Evolutionary conservation across 2,888 invertebrate species (phyloP), one percentile per base, ranked within the genome.

Genomic region (Silvanus unidentatus): DNA sequence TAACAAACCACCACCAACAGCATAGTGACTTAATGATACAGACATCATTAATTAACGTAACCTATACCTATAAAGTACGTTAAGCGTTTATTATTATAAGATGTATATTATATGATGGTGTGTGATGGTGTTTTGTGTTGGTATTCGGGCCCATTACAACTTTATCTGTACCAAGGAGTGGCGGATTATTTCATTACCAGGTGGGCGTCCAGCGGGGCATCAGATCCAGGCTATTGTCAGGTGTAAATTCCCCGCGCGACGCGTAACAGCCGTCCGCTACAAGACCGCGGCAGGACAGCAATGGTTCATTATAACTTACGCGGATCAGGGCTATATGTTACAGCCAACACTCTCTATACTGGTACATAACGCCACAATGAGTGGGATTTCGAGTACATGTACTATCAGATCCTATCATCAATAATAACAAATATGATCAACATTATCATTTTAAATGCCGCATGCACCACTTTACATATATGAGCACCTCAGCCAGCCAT

Each of bases 151-250:
- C 63, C 66, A 68, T 69, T 69, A 70, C 70, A 68, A 65, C 70
- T 70, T 66, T 69, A 70, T 70, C 69, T 65, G 66, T 61, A 59
- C 15, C 57, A 63, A 63, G 69, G 70, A 66, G 70, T 70, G 69
- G 68, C 66, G 62, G 68, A 70, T 70, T 70, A 69, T 69, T 69
- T 70, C 68, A 69, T 68, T 66, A 61, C 55, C 58, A 59, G 63
- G 65, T 66, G 66, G 65, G 66, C 66, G 66, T 65, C 60, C 60
- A 57, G 61, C 63, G 59, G 63, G 61, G 64, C 64, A 65, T 68
- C 57, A 54, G 52, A 56, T 56, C 50, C 63, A 13, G 58, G 62
- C 65, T 63, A 67, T 66, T 66, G 66, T 68, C 66, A 68, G 66
- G 68, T 68, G 69, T 68, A 66, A 68, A 67, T 69, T 69, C 66